Conservation (phyloP, 1,140 invertebrate species). For the Oreohelix idahoensis region DNA sequence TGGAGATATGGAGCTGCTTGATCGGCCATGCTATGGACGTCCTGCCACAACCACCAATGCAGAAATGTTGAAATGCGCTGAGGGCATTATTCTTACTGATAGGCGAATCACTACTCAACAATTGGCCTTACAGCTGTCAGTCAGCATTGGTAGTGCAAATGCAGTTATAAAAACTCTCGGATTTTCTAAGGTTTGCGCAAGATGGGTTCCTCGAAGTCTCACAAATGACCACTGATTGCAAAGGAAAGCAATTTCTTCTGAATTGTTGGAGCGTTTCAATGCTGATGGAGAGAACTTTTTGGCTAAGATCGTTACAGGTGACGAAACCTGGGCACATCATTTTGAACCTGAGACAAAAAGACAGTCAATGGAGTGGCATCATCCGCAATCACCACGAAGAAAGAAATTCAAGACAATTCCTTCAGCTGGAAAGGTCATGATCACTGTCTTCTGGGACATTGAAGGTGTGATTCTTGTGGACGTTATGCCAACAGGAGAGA, state of each 20-base stretch:
- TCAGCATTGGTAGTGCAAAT: not conserved
- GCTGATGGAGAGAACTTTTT: not conserved
- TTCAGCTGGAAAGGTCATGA: not conserved
- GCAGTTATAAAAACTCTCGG: not conserved
- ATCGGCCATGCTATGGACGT: not conserved
- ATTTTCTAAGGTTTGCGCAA: conserved; percentile 4
- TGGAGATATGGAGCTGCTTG: not conserved
- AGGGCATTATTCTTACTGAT: not conserved
- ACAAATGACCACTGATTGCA: not conserved
- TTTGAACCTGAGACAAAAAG: not conserved
- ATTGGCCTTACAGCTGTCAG: not conserved
- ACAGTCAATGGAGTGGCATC: not conserved
- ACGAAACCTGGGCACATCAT: not conserved
- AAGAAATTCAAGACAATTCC: not conserved
- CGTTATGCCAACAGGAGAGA: not conserved
- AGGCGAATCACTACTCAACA: not conserved
- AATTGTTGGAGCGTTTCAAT: not conserved
- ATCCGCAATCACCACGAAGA: not conserved
- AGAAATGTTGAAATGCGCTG: conserved; percentile 6
- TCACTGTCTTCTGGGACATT: conserved; percentile 7
- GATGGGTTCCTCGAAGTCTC: not conserved
- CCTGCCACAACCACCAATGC: not conserved
- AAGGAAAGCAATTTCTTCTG: conserved; percentile 8
- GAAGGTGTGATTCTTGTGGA: not conserved
- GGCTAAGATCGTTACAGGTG: not conserved